Conservation (phyloP, 1,140 invertebrate species). For the Leptinotarsa undecemlineata region DNA sequence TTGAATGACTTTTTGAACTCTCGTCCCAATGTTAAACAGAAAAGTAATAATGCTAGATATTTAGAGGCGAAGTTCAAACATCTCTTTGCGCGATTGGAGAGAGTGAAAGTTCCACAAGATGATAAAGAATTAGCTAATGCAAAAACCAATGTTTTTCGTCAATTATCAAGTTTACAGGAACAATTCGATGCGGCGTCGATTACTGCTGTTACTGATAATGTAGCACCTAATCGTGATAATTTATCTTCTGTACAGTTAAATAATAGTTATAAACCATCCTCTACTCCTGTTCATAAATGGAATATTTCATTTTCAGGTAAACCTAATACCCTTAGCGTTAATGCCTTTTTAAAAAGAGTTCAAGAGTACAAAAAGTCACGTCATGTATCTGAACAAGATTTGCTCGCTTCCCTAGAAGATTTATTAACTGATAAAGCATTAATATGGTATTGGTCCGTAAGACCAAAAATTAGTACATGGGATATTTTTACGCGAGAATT, state of each 20-base stretch:
- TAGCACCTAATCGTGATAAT: background rate
- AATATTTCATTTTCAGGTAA: background rate
- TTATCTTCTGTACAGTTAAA: too few species aligned
- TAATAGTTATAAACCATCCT: background rate
- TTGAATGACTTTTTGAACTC: constrained; percentile 1
- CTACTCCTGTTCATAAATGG: constrained; percentile 13
- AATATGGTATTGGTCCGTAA: constrained; percentile 1
- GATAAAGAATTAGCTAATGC: constrained; percentile 9
- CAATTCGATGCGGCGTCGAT: background rate
- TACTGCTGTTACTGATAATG: background rate
- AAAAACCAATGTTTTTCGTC: background rate
- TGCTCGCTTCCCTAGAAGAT: background rate
- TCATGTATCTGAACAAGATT: background rate
- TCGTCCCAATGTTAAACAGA: too few species aligned
- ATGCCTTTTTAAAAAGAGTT: constrained; percentile 8
- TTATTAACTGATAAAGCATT: background rate
- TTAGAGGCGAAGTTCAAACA: background rate
- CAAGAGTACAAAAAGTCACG: background rate
- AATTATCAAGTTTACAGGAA: background rate
- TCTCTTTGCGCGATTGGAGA: background rate
- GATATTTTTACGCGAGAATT: background rate
- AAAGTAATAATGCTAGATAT: background rate
- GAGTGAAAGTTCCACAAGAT: background rate
- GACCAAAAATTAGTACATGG: constrained; percentile 1
- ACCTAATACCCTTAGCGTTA: background rate